Base-by-base conservation (phyloP, 2,113 vertebrate genomes). In the Eidolon helvum region DNA sequence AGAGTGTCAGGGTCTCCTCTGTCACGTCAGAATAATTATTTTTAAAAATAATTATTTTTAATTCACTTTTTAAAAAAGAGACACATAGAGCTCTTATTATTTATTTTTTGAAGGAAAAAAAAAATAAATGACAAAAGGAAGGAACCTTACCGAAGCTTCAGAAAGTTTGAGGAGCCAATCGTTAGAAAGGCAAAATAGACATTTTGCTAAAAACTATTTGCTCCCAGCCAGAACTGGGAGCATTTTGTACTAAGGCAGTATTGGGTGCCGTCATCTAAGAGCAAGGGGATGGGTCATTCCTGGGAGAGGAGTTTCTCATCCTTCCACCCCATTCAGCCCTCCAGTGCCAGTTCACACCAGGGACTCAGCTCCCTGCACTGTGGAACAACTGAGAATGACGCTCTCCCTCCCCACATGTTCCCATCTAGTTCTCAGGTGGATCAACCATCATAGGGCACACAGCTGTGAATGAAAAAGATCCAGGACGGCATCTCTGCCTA, bases 381-480 rank as follows among this genome's bases (percentile, higher is more conserved):
- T 10, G 55, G n/a, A 69, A 55, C 75, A 48, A 53, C 43, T 1
- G 33, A 35, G 45, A 86, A 45, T 45, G 68, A 5, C 45, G 0
- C 18, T 28, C 69, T 53, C 16, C 24, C 45, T 74, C 40, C 53
- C 33, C 0, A 0, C 0, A 11, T 12, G 4, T 68, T 57, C 48
- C 55, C 57, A 22, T 22, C 53, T 43, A 3, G 0, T n/a, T 75
- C 97, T 95, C 90, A 94, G 93, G 94, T 98, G 96, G 94, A 87
- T 93, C 74, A 45, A 33, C 90, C 48, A 18, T 77, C 53, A 35
- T 63, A 40, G 11, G 4, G 38, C 96, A 89, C 45, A 24, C 93
- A 98, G 95, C 85, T 98, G 90, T 95, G 91, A 97, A 97, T 40
- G 83, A 94, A 93, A 97, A 86, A 0, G 57, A 87, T 90, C 96